Conservation (phyloP, 2,888 invertebrate genomes). For the Drosophila subsilvestris region DNA sequence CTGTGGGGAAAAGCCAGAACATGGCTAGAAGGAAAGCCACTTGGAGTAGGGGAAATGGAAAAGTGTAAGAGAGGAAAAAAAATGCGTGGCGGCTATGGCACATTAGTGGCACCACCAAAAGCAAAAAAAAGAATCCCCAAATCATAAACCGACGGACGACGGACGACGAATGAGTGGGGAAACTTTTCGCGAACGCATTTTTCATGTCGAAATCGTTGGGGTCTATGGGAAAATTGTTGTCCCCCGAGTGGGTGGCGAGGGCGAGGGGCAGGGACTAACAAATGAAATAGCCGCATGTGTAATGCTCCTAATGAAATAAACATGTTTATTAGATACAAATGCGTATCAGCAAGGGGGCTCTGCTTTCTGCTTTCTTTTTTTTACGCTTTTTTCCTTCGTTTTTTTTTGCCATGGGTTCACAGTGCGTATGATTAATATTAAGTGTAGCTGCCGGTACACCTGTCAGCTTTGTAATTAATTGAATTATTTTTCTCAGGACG, state of each 20-base stretch:
- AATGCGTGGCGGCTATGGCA: constrained; percentile 58
- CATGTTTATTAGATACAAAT: constrained; percentile 75
- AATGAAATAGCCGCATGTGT: constrained; percentile 67
- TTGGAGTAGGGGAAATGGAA: constrained; percentile 12
- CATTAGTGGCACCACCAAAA: constrained; percentile 61
- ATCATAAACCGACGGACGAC: constrained; percentile 67
- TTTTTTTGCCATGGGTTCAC: constrained; percentile 23
- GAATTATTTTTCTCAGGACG: constrained; percentile 75
- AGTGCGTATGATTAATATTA: constrained; percentile 73
- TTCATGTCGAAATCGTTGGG: constrained; percentile 75
- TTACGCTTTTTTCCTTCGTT: constrained; percentile 12
- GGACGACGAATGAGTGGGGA: constrained; percentile 34
- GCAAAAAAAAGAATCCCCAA: constrained; percentile 58
- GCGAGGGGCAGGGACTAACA: constrained; percentile 6
- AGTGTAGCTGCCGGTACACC: constrained; percentile 61
- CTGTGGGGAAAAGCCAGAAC: constrained; percentile 28
- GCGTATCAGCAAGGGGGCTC: constrained; percentile 51
- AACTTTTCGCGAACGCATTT: constrained; percentile 77
- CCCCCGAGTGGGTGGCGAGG: constrained; percentile 54
- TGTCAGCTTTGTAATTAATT: constrained; percentile 75
- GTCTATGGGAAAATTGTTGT: constrained; percentile 67
- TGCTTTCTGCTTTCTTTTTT: constrained; percentile 19
- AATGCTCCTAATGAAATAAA: constrained; percentile 73
- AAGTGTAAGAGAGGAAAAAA: constrained; percentile 6
- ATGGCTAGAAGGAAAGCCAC: constrained; percentile 18